These are phyloP conservation scores for Spodoptera litura DNA, from an alignment of 1,140 invertebrate species.

Conservation along the genomic window DNA sequence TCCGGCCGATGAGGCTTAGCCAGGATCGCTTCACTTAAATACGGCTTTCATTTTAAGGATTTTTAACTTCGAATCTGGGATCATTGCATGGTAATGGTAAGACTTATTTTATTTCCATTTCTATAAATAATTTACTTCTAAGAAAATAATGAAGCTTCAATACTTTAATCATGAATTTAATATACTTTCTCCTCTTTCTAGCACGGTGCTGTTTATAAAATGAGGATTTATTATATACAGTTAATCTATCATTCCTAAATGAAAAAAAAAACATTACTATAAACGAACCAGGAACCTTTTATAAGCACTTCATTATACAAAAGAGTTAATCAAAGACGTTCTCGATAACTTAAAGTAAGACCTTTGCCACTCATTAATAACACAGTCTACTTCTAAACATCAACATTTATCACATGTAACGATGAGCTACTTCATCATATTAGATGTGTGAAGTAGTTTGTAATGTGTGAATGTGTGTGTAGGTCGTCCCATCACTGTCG, in stretches of 20 bases:
- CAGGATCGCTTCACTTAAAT: slow-evolving; percentile 20
- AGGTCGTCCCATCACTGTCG: neutral
- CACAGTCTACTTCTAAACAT: neutral
- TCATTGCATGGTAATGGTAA: slow-evolving; percentile 12
- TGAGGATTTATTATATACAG: too few species aligned
- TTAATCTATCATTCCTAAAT: too few species aligned
- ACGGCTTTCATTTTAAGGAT: slow-evolving; percentile 14
- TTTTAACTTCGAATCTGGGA: slow-evolving; percentile 10
- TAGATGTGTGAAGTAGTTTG: too few species aligned
- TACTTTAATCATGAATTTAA: neutral
- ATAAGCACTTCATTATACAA: too few species aligned
- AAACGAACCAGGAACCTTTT: too few species aligned
- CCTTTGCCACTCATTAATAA: neutral
- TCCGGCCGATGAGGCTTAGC: neutral
- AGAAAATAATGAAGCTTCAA: neutral
- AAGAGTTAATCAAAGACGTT: too few species aligned
- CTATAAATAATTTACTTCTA: neutral
- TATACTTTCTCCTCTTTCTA: too few species aligned
- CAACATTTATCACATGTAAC: neutral
- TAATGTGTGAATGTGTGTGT: neutral
- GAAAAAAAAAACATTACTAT: too few species aligned
- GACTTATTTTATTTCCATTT: neutral
- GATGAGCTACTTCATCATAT: neutral
- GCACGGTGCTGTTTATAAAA: too few species aligned
- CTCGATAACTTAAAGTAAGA: too few species aligned